Percentiles rank a stretch among this genome's conserved stretches.
phyloP scores from a whole-genome alignment of 2,113 vertebrate species.

The Podarcis cretensis region DNA sequence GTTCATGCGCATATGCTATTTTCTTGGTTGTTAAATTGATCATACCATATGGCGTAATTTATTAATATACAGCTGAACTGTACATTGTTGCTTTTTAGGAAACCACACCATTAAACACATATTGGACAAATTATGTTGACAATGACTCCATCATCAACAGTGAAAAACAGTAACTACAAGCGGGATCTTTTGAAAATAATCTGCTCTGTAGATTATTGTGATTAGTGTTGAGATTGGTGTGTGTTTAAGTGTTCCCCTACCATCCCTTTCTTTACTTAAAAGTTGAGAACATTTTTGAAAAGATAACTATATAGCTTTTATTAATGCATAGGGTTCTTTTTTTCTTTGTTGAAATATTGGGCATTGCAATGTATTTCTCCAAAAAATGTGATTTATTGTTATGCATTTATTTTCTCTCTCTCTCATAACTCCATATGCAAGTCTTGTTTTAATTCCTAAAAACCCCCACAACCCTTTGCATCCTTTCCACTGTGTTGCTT shows the following conservation, averaged over 20 bases:
- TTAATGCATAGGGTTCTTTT: neutral
- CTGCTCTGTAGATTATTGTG: neutral
- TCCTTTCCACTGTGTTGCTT: neutral
- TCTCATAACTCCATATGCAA: neutral
- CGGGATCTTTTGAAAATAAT: neutral
- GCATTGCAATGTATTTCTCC: neutral
- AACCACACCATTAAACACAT: neutral
- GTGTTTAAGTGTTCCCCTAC: neutral
- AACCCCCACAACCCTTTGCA: neutral
- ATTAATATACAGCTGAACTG: neutral
- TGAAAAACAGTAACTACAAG: constrained; percentile 4
- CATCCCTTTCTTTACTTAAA: neutral
- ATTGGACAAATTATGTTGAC: neutral
- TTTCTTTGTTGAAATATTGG: neutral
- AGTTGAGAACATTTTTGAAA: neutral
- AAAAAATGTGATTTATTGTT: neutral
- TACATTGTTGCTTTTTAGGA: neutral
- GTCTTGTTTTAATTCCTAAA: too few relatives aligned
- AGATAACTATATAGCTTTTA: neutral
- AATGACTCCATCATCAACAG: constrained; percentile 14
- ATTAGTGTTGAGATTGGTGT: neutral
- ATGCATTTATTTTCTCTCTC: neutral
- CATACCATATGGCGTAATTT: neutral
- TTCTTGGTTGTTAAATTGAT: neutral
- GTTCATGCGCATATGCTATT: neutral